Evolutionary conservation across 2,113 vertebrate genomes (phyloP).

Genomic region (Passerina amoena): DNA sequence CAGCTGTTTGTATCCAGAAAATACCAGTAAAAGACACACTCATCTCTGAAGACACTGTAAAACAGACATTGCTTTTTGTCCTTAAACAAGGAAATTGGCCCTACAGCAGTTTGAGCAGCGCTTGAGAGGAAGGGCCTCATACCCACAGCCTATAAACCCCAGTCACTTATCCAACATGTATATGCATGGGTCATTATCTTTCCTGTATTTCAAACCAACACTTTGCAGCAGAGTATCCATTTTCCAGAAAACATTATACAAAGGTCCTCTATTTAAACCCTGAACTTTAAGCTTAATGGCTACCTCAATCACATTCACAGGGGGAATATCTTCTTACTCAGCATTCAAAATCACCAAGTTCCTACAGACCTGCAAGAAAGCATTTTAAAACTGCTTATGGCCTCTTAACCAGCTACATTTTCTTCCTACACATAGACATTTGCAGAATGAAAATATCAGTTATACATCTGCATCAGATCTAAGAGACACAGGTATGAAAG

Average conservation of each 20-base stretch:
- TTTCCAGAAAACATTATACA: slow-evolving; percentile 33
- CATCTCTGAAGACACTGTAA: not conserved
- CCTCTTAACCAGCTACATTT: slow-evolving; percentile 46
- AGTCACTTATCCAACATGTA: not conserved
- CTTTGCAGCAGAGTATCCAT: not conserved
- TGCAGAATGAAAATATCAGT: slow-evolving; percentile 37
- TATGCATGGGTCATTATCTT: not conserved
- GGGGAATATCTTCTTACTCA: slow-evolving; percentile 51
- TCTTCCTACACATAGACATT: slow-evolving; percentile 32
- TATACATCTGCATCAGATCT: slow-evolving; percentile 17
- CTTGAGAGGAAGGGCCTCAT: not conserved
- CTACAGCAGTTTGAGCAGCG: not conserved
- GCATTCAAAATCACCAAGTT: not conserved
- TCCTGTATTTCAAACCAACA: not conserved
- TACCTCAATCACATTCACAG: not conserved
- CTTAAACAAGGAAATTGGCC: not conserved
- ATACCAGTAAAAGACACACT: not conserved
- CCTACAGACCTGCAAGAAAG: slow-evolving; percentile 27
- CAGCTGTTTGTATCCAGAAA: not conserved
- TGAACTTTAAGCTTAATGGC: slow-evolving; percentile 53
- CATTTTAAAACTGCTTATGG: slow-evolving; percentile 49
- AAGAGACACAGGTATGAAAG: slow-evolving; percentile 24
- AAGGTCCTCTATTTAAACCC: slow-evolving; percentile 15
- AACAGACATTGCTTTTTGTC: not conserved
- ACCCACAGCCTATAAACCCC: not conserved